phyloP scores from a whole-genome alignment of 2,797 vertebrate species.

The Cirrhinus molitorella region DNA sequence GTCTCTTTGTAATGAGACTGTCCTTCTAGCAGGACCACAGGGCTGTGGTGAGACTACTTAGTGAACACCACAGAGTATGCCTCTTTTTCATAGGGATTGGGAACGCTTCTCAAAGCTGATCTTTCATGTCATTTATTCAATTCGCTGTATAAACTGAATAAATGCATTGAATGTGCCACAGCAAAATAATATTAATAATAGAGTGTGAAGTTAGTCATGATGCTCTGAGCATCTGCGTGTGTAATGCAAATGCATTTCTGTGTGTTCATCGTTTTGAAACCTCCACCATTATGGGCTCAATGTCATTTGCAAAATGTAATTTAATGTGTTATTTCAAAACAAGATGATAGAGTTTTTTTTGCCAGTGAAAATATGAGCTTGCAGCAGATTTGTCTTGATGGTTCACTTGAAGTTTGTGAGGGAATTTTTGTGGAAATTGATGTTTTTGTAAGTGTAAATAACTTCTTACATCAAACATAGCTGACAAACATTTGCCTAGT shows the following conservation, averaged over 20 bases:
- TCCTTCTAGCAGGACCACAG: neutral
- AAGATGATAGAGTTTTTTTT: neutral
- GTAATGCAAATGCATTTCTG: neutral
- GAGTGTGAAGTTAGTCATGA: neutral
- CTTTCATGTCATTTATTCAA: neutral
- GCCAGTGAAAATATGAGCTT: neutral
- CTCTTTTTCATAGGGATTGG: neutral
- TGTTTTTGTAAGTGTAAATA: neutral
- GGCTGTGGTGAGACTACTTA: neutral
- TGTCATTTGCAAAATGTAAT: slow-evolving; percentile 24
- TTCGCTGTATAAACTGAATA: neutral
- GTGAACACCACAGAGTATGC: neutral
- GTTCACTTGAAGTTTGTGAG: neutral
- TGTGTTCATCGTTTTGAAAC: neutral
- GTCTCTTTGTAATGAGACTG: neutral
- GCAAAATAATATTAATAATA: neutral
- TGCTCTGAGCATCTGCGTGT: neutral
- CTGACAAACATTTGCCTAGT: too few species aligned
- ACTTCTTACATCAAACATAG: neutral
- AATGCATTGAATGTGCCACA: neutral
- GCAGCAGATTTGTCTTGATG: neutral
- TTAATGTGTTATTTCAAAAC: neutral
- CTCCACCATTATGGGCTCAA: neutral
- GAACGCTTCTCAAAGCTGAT: neutral
- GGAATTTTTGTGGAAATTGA: neutral